Conservation (phyloP, 1,140 invertebrate genomes). For the Bombus superbus region DNA sequence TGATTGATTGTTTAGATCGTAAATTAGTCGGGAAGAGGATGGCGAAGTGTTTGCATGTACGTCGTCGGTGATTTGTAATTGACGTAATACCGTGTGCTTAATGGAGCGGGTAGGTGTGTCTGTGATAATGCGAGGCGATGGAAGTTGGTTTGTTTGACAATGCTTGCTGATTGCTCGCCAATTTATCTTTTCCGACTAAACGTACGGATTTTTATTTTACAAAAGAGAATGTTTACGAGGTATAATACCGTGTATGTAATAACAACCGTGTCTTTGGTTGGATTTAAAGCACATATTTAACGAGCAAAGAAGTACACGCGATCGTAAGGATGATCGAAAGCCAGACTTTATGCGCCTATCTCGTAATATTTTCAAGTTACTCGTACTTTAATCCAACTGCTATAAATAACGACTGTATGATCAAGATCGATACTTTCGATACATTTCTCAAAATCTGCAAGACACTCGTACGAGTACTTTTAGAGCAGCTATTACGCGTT, state of each 20-base stretch:
- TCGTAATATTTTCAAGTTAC: too few species aligned
- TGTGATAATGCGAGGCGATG: neutral
- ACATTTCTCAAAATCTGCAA: too few species aligned
- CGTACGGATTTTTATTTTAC: neutral
- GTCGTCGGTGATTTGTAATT: constrained; percentile 5
- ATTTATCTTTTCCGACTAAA: neutral
- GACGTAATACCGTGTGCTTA: neutral
- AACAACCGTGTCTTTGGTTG: neutral
- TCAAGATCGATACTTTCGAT: too few species aligned
- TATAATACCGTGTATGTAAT: neutral
- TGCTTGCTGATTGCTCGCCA: neutral
- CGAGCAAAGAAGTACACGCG: neutral
- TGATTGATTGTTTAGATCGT: constrained; percentile 1
- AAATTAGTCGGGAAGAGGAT: neutral
- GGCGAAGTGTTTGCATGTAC: neutral
- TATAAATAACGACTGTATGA: too few species aligned
- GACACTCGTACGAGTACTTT: too few species aligned
- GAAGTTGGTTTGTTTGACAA: neutral
- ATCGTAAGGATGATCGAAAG: neutral
- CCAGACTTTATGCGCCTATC: too few species aligned
- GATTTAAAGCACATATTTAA: neutral
- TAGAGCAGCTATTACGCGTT: too few species aligned
- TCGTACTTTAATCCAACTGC: too few species aligned
- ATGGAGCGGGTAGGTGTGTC: constrained; percentile 1
- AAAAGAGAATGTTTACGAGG: neutral